phyloP scores from a whole-genome alignment of 1,140 invertebrate genomes.

The Antheraea mylitta region DNA sequence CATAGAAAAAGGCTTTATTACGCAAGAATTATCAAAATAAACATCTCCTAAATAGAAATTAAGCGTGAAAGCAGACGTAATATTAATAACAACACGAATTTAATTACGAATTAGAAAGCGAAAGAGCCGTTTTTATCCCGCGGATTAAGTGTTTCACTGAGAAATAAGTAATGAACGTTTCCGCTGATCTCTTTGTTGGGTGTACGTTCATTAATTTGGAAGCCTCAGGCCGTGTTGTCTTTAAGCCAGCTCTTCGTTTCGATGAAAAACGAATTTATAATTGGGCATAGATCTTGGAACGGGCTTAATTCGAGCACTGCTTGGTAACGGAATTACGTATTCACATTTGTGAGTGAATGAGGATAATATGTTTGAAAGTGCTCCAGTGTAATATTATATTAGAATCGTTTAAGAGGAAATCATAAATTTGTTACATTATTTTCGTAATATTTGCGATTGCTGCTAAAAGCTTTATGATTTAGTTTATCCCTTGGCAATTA shows the following conservation, averaged over 20 bases:
- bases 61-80: neutral
- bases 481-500: no score
- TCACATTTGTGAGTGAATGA: constrained; percentile 1
- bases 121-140: constrained; percentile 20
- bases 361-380: neutral
- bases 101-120: constrained; percentile 22
- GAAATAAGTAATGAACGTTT: constrained; percentile 39
- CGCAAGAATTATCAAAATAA: no score
- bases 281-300: constrained; percentile 18
- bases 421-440: no score
- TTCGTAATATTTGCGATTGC: no score
- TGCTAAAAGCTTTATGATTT: no score
- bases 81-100: constrained; percentile 3
- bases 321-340: constrained; percentile 10
- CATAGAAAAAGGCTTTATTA: no score
- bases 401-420: no score
- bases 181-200: constrained; percentile 34
- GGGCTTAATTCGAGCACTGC: neutral
- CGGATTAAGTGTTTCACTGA: constrained; percentile 33
- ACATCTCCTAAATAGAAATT: neutral
- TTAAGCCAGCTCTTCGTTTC: constrained; percentile 26
- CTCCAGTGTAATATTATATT: neutral
- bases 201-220: constrained; percentile 34
- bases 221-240: constrained; percentile 30
- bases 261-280: constrained; percentile 37